Evolutionary conservation across 2,888 invertebrate species (phyloP), one percentile per base, ranked within the genome.

Genomic region (Thecophora atra): DNA sequence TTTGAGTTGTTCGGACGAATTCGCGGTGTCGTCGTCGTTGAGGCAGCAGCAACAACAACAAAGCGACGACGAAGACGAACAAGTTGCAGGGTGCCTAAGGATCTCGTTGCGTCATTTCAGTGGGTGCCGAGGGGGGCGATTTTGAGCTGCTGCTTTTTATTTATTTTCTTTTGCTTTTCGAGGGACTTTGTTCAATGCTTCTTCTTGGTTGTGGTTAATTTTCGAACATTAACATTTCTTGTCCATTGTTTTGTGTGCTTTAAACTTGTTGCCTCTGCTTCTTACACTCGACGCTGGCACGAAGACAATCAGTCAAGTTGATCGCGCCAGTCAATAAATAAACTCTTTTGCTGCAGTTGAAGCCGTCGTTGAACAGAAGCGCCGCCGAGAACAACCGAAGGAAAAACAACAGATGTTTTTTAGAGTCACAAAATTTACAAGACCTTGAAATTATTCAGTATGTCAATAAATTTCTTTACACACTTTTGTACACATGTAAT

Each of bases 241-340:
- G 54, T 60, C 37, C 42, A 47, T 62, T 65, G 64, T 37, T 64
- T 72, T 67, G 30, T 72, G 70, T 82, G 78, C 76, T 80, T 77
- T 79, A 79, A 79, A 80, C 51, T 26, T 64, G 58, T 56, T 26
- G 47, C 52, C 30, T 44, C 47, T 8, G 51, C 37, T 64, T 24
- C 17, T 71, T 69, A 15, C 54, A 63, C 73, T 73, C n/a, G 68
- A 70, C 70, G 74, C 73, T 68, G 73, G 72, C 81, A 81, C 80
- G 78, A 80, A 77, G 80, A 79, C 85, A 85, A 85, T 85, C 85
- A 83, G 83, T 83, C 85, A 85, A 81, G 78, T 80, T 83, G 82
- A 83, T 84, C 84, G 79, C 79, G 79, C 81, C 78, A 84, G 85
- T 84, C 83, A 85, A 84, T 84, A 84, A 84, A 84, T 83, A 83